Evolutionary conservation across 2,113 vertebrate genomes (phyloP).

Genomic region (Hydrolagus affinis): DNA sequence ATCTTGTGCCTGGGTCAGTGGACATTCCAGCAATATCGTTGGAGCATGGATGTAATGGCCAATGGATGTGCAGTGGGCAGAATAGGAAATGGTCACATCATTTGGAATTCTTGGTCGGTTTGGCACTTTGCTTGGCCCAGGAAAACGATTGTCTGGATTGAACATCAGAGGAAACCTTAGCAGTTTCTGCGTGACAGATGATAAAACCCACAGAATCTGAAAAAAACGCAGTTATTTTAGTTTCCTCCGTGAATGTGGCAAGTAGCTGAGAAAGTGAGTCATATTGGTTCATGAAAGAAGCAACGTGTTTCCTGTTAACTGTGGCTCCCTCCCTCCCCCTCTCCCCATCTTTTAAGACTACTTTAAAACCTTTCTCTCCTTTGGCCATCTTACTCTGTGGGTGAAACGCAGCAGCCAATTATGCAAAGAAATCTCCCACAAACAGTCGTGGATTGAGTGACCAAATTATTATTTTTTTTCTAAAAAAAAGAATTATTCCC

Average conservation of each 20-base stretch:
- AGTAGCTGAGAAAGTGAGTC: neutral
- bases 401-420: too few relatives aligned
- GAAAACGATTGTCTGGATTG: neutral
- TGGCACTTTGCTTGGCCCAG: neutral
- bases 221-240: neutral
- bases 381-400: too few relatives aligned
- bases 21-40: neutral
- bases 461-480: too few relatives aligned
- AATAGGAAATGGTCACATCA: conserved; percentile 5
- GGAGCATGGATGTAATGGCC: neutral
- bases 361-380: neutral
- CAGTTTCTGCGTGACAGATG: neutral
- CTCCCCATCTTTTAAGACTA: neutral
- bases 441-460: too few relatives aligned
- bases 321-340: neutral
- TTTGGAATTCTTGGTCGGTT: neutral
- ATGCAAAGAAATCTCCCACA: too few relatives aligned
- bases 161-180: neutral
- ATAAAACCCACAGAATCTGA: neutral
- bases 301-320: neutral
- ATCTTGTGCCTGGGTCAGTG: neutral
- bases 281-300: neutral
- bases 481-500: too few relatives aligned
- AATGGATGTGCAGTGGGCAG: neutral
- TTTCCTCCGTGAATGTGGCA: neutral